phyloP scores from a whole-genome alignment of 2,888 invertebrate species.

The Exephanes ischioxanthus region DNA sequence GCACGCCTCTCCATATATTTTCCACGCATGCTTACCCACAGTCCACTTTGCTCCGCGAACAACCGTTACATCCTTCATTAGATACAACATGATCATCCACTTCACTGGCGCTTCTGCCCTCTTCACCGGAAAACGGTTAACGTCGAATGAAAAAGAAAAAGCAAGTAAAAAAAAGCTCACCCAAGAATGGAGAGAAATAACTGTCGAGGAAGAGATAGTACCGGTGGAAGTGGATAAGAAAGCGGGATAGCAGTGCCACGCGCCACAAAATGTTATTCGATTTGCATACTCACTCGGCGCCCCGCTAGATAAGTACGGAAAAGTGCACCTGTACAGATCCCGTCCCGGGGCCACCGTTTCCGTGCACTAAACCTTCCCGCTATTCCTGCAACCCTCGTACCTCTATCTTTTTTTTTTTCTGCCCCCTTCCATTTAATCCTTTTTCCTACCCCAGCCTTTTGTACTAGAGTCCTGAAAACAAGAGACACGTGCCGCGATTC shows the following conservation, averaged over 20 bases:
- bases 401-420: not conserved
- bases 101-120: not conserved
- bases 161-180: not conserved
- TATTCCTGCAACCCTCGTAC: not conserved
- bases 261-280: constrained; percentile 12
- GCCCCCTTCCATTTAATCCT: not conserved
- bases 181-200: not conserved
- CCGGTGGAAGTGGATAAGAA: constrained; percentile 9
- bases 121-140: constrained; percentile 11
- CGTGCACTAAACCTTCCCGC: constrained; percentile 1
- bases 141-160: not conserved
- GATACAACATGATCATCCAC: constrained; percentile 2
- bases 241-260: constrained; percentile 3
- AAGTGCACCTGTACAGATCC: constrained; percentile 9
- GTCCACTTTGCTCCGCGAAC: not conserved
- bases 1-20: not conserved
- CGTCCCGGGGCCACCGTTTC: not conserved
- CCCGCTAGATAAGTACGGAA: constrained; percentile 15
- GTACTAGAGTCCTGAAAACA: constrained; percentile 30
- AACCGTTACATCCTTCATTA: constrained; percentile 25
- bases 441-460: constrained; percentile 4
- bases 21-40: constrained; percentile 16
- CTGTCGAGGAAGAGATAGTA: not conserved
- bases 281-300: constrained; percentile 20
- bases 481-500: constrained; percentile 41